phyloP scores from a whole-genome alignment of 1,140 invertebrate genomes.

The Delia radicum region DNA sequence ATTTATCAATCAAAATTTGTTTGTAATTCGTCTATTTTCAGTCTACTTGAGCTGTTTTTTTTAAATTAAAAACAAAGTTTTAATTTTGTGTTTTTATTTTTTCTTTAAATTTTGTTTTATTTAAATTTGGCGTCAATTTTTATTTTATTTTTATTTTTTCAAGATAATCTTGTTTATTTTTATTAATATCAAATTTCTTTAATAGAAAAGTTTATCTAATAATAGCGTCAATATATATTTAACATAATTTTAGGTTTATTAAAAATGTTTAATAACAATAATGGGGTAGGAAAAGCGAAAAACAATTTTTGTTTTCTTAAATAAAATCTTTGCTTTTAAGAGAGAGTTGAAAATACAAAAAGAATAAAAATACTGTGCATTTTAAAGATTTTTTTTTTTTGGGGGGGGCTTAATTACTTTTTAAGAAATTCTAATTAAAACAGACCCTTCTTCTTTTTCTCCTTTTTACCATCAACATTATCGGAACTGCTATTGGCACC shows the following conservation, averaged over 20 bases:
- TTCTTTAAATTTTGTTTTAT: too few species aligned
- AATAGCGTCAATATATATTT: neutral
- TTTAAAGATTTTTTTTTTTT: neutral
- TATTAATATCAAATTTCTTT: neutral
- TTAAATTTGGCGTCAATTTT: too few species aligned
- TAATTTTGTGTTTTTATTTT: too few species aligned
- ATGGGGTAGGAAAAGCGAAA: neutral
- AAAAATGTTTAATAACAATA: neutral
- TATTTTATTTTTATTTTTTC: too few species aligned
- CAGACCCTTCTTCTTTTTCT: constrained; percentile 54
- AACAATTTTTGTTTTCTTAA: neutral
- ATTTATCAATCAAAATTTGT: too few species aligned
- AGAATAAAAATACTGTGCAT: constrained; percentile 14
- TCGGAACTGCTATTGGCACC: constrained; percentile 74
- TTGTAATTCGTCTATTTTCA: too few species aligned
- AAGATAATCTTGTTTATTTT: too few species aligned
- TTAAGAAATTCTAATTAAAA: constrained; percentile 38
- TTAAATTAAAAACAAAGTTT: too few species aligned
- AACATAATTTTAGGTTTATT: neutral
- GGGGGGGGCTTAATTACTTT: neutral
- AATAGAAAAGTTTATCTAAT: neutral
- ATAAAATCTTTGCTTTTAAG: neutral
- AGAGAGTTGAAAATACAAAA: neutral
- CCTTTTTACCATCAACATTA: constrained; percentile 51
- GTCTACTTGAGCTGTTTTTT: too few species aligned